Base-by-base conservation (phyloP, 2,797 vertebrate species). In the Clangula hyemalis region DNA sequence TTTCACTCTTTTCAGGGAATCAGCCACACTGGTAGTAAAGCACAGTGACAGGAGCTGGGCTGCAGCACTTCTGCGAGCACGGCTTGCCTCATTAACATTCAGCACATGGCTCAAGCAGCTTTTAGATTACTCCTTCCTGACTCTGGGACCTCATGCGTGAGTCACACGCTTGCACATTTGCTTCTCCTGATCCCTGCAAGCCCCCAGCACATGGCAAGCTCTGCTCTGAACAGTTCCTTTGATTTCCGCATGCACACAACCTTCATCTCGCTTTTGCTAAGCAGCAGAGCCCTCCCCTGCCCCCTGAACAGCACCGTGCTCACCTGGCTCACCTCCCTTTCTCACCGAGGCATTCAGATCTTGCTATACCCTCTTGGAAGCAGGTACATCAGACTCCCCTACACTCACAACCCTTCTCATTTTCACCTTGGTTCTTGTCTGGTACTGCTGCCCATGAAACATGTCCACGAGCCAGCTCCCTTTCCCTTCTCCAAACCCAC, bases 121-220 rank as follows among this genome's bases (percentile, higher is more conserved):
- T 85, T 87, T 93, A 69, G 28, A 87, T 88, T 85, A 66, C 81
- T 95, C 84, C 72, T 95, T 89, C 72, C 71, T 58, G 72, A 85
- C 90, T 92, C 74, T 51, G 88, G 69, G 86, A 95, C 81, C 88
- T 78, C 8, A 3, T 22, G 72, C 2, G 2, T 21, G 75, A 87
- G 72, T 85, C 87, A 93, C 64, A 85, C 75, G 41, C 72, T 76
- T 51, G 64, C 61, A 54, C 21, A 2, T 38, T 65, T 66, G 57
- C 84, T 76, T 66, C 25, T 22, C 53, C 61, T 34, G n/a, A 27
- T 85, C 81, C 75, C 78, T 16, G n/a, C 1, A 4, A 94, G 74
- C 39, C 64, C 28, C 24, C 47, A 60, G 2, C 65, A 82, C 70
- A 51, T 2, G 53, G 60, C 64, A 85, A 60, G 74, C 34, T 65